phyloP scores from a whole-genome alignment of 2,888 invertebrate genomes.

The Drosophila atroscutellata region DNA sequence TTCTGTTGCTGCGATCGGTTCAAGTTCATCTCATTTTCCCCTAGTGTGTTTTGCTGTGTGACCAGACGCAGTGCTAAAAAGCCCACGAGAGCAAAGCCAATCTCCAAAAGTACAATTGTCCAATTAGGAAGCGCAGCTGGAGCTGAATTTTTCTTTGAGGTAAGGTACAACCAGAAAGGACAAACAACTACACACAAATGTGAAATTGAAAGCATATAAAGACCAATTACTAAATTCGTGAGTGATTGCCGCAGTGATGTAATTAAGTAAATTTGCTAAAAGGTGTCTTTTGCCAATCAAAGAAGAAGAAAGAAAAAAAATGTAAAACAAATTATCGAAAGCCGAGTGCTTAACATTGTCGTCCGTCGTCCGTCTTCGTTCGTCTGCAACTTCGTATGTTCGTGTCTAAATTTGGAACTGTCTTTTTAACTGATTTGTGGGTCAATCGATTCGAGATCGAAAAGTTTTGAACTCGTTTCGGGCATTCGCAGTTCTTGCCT shows the following conservation, averaged over 20 bases:
- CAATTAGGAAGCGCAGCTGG: slow-evolving; percentile 50
- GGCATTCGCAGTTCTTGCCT: slow-evolving; percentile 62
- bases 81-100: slow-evolving; percentile 18
- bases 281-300: slow-evolving; percentile 41
- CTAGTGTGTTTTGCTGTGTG: slow-evolving; percentile 31
- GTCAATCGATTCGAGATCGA: slow-evolving; percentile 77
- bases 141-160: slow-evolving; percentile 51
- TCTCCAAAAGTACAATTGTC: slow-evolving; percentile 34
- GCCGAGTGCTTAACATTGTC: slow-evolving; percentile 30
- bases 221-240: slow-evolving; percentile 6
- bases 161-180: slow-evolving; percentile 25
- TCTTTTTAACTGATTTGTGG: slow-evolving; percentile 67
- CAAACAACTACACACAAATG: slow-evolving; percentile 1
- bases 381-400: slow-evolving; percentile 37
- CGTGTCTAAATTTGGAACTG: slow-evolving; percentile 69
- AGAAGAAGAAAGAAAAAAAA: not conserved
- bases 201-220: slow-evolving; percentile 21
- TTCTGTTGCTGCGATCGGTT: slow-evolving; percentile 48
- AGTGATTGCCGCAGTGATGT: slow-evolving; percentile 34
- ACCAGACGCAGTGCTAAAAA: slow-evolving; percentile 25
- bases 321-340: slow-evolving; percentile 29
- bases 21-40: slow-evolving; percentile 30
- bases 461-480: slow-evolving; percentile 81
- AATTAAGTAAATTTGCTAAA: slow-evolving; percentile 55
- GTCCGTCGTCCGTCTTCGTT: not conserved